A percentile compares a stretch with the other conserved stretches of the same genome.
Conservation (phyloP, 2,888 invertebrate genomes). For the Drosophila rubida region DNA sequence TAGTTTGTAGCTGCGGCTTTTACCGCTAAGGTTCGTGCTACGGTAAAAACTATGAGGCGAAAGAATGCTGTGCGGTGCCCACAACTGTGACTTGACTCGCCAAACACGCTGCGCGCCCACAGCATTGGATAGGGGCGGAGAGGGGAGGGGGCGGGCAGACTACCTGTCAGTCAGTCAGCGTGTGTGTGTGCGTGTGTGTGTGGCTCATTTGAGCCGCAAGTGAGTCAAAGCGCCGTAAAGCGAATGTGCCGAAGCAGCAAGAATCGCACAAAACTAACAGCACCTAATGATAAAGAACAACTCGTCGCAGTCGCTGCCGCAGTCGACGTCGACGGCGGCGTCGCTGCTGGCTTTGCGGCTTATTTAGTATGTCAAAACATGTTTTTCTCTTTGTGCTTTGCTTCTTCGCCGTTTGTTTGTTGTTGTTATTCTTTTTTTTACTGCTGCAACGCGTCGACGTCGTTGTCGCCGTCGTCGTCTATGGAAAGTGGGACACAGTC, state of each 20-base stretch:
- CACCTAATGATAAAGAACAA: slow-evolving; percentile 79
- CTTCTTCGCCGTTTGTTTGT: slow-evolving; percentile 16
- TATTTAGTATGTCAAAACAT: slow-evolving; percentile 81
- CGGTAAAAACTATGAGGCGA: slow-evolving; percentile 82
- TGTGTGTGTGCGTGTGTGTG: slow-evolving; percentile 17
- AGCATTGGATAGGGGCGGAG: background rate
- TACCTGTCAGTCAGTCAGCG: slow-evolving; percentile 4
- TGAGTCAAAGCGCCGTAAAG: slow-evolving; percentile 78
- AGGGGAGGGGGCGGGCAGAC: background rate
- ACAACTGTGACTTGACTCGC: slow-evolving; percentile 56
- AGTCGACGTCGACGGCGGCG: background rate
- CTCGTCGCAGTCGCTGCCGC: slow-evolving; percentile 7
- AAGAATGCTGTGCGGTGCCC: slow-evolving; percentile 55
- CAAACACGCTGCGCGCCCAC: slow-evolving; percentile 19
- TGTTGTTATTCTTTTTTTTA: slow-evolving; percentile 32
- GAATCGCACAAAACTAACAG: slow-evolving; percentile 78
- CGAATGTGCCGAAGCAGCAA: slow-evolving; percentile 72
- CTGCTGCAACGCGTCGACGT: slow-evolving; percentile 43
- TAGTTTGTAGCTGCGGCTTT: slow-evolving; percentile 85
- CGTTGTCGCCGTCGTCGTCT: slow-evolving; percentile 39
- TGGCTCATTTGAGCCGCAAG: slow-evolving; percentile 70
- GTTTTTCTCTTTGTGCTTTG: slow-evolving; percentile 55
- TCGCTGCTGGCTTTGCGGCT: slow-evolving; percentile 63
- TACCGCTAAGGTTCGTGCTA: slow-evolving; percentile 85
- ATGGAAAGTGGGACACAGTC: slow-evolving; percentile 78